Evolutionary conservation across 1,140 invertebrate genomes (phyloP).

Genomic region (Sesamia nonagrioides): DNA sequence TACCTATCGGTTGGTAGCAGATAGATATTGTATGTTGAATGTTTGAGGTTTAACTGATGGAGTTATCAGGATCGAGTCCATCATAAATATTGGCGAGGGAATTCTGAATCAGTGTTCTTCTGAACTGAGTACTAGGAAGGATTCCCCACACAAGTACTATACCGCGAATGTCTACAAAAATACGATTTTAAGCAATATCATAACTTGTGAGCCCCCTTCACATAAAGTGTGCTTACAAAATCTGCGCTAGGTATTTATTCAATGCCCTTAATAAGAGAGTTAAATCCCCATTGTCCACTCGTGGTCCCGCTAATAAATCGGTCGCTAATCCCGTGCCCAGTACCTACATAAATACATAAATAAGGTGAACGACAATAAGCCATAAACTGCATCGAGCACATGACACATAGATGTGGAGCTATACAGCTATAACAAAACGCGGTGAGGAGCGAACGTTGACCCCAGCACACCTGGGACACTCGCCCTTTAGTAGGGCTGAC

Average conservation of each 20-base stretch:
- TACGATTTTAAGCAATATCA: no score
- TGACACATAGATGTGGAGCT: not conserved
- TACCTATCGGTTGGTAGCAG: no score
- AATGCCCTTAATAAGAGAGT: not conserved
- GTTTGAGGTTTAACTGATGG: no score
- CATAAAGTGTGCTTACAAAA: no score
- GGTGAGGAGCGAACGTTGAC: slow-evolving; percentile 52
- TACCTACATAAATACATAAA: slow-evolving; percentile 3
- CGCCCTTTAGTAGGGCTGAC: slow-evolving; percentile 21
- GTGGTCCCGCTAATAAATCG: not conserved
- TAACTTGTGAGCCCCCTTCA: not conserved
- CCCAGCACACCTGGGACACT: slow-evolving; percentile 61
- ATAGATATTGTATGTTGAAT: no score
- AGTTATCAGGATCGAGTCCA: no score
- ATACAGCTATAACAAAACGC: slow-evolving; percentile 11
- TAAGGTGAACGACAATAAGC: slow-evolving; percentile 8
- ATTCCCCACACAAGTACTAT: no score
- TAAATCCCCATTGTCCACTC: not conserved
- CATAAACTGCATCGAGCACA: slow-evolving; percentile 3
- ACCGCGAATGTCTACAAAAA: no score
- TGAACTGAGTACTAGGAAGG: no score
- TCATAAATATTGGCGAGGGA: no score
- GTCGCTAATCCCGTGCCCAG: not conserved
- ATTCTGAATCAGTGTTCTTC: no score
- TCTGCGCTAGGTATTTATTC: not conserved